Percentiles rank a stretch among this genome's conserved stretches.
These are phyloP conservation scores for Troides helena DNA, from an alignment of 2,888 invertebrate genomes.

Conservation along the genomic window DNA sequence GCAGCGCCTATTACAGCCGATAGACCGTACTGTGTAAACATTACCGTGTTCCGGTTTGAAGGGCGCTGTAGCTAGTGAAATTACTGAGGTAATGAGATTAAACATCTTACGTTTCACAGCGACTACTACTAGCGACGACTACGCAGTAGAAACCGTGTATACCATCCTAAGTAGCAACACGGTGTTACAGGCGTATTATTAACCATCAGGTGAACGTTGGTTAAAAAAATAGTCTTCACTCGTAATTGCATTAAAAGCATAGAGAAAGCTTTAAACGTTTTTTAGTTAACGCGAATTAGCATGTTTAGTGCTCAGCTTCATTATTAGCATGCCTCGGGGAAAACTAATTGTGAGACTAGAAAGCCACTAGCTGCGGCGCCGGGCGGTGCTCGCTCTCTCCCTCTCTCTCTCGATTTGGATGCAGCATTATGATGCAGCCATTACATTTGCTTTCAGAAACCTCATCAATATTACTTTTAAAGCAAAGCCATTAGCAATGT, in stretches of 20 bases:
- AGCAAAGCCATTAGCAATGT: background rate
- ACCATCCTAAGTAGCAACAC: too few species aligned
- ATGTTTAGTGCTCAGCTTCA: background rate
- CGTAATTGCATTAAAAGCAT: background rate
- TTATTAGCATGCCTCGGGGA: background rate
- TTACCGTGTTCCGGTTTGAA: too few species aligned
- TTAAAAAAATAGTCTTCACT: too few species aligned
- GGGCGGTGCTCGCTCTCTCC: background rate
- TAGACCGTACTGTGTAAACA: too few species aligned
- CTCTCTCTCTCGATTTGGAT: constrained; percentile 21
- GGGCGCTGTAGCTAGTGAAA: too few species aligned
- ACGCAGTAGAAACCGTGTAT: too few species aligned
- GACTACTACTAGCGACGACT: too few species aligned
- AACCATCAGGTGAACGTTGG: too few species aligned
- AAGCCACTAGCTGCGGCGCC: constrained; percentile 8
- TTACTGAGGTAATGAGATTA: too few species aligned
- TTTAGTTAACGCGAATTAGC: constrained; percentile 15
- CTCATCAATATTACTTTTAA: constrained; percentile 10
- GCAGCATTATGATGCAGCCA: constrained; percentile 15
- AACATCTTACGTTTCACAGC: too few species aligned
- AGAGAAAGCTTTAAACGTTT: constrained; percentile 4
- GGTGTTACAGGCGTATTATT: too few species aligned
- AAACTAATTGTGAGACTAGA: constrained; percentile 12
- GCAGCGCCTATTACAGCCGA: too few species aligned
- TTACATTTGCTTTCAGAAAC: constrained; percentile 18